Evolutionary conservation across 2,888 invertebrate genomes (phyloP), one percentile per base, ranked within the genome.

Genomic region (Stratiomys singularior): DNA sequence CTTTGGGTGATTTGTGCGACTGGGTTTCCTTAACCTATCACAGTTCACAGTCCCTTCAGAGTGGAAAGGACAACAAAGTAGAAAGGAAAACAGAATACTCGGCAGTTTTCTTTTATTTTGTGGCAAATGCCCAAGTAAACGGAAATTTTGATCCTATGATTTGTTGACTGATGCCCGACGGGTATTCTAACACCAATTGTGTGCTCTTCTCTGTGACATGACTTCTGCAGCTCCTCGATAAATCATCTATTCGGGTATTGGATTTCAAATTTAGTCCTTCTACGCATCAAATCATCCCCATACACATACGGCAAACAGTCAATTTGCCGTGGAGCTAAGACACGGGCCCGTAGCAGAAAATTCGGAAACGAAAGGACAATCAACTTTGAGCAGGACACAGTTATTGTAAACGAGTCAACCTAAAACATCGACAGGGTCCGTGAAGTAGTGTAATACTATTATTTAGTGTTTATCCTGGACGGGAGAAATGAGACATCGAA

Each of bases 1-100:
- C 64, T 64, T 64, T 30, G 64, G 64, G 64, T 64, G 64, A 64
- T 64, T 64, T 64, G 64, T 64, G 64, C 28, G 64, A 30, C 64
- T n/a, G 9, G n/a, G 18, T 15, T 13, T 27, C 11, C n/a, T 28
- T 27, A 28, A 64, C 1, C 28, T 64, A 13, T 9, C 25, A 11
- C 15, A 4, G 64, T 15, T 15, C 30, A 64, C 28, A 27, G 64
- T 28, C 28, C 9, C 28, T 60, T 60, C 25, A 28, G 28, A 30
- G 5, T 7, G 13, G 11, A 30, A 64, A 5, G 13, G 11, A 15
- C 13, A 0, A 30, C 5, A 30, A 30, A 64, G n/a, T 64, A 28
- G n/a, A 25, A 27, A 25, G 25, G 23, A 21, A 11, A 64, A 15
- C 64, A 30, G 28, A 28, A 27, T 7, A 28, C n/a, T 23, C 23